Conservation (phyloP, 1,140 invertebrate species). For the Ladona fulva region DNA sequence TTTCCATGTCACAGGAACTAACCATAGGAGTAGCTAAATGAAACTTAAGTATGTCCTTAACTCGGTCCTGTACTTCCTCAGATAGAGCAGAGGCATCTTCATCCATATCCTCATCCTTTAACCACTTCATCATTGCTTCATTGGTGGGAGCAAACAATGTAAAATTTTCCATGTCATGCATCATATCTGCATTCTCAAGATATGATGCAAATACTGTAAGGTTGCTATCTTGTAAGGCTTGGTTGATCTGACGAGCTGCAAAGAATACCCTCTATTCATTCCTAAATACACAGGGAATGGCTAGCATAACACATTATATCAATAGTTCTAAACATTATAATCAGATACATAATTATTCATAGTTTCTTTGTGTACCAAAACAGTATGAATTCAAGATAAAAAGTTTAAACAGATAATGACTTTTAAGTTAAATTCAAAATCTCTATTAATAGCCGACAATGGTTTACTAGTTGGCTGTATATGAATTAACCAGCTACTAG, state of each 20-base stretch:
- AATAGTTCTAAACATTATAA: too few relatives aligned
- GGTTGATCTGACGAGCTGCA: constrained; percentile 32
- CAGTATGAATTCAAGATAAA: too few relatives aligned
- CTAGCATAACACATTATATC: too few relatives aligned
- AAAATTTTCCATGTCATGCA: constrained; percentile 36
- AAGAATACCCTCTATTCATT: too few relatives aligned
- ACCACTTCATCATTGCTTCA: constrained; percentile 34
- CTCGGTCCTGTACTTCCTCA: background rate
- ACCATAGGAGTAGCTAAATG: constrained; percentile 44
- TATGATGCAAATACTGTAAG: constrained; percentile 36
- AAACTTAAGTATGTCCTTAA: constrained; percentile 42
- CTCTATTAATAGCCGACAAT: too few relatives aligned
- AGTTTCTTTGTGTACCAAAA: too few relatives aligned
- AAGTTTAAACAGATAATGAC: too few relatives aligned
- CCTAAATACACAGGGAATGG: too few relatives aligned
- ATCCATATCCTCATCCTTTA: constrained; percentile 25
- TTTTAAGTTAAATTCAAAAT: too few relatives aligned
- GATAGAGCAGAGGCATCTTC: constrained; percentile 36
- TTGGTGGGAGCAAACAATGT: constrained; percentile 46
- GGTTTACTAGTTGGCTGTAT: too few relatives aligned
- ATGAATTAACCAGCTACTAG: too few relatives aligned
- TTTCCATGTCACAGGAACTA: constrained; percentile 41
- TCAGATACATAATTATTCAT: too few relatives aligned
- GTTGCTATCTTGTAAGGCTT: constrained; percentile 33
- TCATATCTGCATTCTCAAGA: constrained; percentile 35